A percentile compares a stretch with the other conserved stretches of the same genome.
Conservation (phyloP, 1,140 invertebrate species). For the Drosophila kurseongensis region DNA sequence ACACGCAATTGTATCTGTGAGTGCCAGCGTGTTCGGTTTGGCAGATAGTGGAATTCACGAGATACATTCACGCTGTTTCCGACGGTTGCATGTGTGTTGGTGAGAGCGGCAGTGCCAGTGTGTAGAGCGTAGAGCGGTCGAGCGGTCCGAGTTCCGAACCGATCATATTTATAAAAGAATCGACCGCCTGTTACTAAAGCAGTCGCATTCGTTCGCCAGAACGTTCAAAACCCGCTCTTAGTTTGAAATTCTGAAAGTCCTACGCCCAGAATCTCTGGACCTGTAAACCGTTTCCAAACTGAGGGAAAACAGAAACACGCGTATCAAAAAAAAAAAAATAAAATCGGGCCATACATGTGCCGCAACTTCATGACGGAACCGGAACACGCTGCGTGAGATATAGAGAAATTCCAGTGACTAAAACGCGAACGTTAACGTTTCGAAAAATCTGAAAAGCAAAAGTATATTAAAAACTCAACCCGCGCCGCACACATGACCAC, state of each 20-base stretch:
- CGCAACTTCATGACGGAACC: slow-evolving; percentile 63
- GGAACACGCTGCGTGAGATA: slow-evolving; percentile 66
- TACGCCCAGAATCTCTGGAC: slow-evolving; percentile 32
- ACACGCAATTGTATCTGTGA: slow-evolving; percentile 11
- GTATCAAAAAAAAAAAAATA: slow-evolving; percentile 25
- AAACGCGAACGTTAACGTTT: slow-evolving; percentile 26
- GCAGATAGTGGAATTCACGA: slow-evolving; percentile 78
- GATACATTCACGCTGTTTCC: slow-evolving; percentile 54
- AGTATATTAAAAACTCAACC: slow-evolving; percentile 30
- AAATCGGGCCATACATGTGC: slow-evolving; percentile 52
- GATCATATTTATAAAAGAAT: slow-evolving; percentile 82
- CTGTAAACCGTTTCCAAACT: slow-evolving; percentile 4
- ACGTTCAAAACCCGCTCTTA: slow-evolving; percentile 50
- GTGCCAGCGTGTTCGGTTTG: slow-evolving; percentile 67
- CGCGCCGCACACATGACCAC: slow-evolving; percentile 74
- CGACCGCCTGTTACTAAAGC: slow-evolving; percentile 68
- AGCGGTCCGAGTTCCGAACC: slow-evolving; percentile 14
- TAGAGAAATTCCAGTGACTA: slow-evolving; percentile 54
- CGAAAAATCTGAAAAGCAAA: slow-evolving; percentile 4
- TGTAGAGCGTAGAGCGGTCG: not conserved
- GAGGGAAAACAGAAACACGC: slow-evolving; percentile 18
- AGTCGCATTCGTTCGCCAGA: slow-evolving; percentile 77
- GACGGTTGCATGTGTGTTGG: not conserved
- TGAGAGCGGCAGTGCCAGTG: slow-evolving; percentile 8
- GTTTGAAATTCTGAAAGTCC: slow-evolving; percentile 19